phyloP scores from a whole-genome alignment of 2,113 vertebrate species.

The Orthonyx spaldingii region DNA sequence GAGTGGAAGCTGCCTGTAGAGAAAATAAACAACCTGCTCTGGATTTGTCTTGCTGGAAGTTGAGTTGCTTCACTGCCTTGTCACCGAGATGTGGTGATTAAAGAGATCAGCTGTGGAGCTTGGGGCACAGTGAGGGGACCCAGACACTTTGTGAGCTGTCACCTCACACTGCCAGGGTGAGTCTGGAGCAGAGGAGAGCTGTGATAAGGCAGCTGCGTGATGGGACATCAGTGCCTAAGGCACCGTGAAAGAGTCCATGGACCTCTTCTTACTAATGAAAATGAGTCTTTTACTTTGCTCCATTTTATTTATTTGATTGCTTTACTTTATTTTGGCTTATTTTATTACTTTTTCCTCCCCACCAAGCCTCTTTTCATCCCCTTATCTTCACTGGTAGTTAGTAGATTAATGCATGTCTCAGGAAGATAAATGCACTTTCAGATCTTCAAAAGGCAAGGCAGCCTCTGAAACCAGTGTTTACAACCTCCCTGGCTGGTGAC shows the following conservation, averaged over 20 bases:
- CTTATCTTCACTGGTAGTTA: conserved; percentile 12
- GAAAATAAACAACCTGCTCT: conserved; percentile 13
- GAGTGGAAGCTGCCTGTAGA: not conserved
- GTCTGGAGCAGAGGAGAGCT: not conserved
- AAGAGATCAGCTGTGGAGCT: not conserved
- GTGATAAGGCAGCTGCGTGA: conserved; percentile 9
- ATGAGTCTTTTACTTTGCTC: not conserved
- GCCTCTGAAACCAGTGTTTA: conserved; percentile 24
- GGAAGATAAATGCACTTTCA: conserved; percentile 55
- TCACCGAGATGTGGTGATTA: not conserved
- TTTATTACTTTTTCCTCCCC: not conserved
- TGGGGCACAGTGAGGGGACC: not conserved
- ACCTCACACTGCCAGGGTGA: not conserved
- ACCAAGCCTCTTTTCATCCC: conserved; percentile 3
- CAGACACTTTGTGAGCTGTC: not conserved
- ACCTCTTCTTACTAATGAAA: not conserved
- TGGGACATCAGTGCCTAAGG: not conserved
- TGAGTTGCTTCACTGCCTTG: not conserved
- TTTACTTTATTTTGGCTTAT: not conserved
- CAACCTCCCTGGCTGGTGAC: not conserved
- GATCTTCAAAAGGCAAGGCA: conserved; percentile 44
- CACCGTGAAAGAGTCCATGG: not conserved
- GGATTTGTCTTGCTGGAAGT: conserved; percentile 1
- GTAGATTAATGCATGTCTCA: conserved; percentile 35
- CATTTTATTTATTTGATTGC: not conserved